Evolutionary conservation across 2,797 vertebrate species (phyloP).

Genomic region (Hypotaenidia philippensis): DNA sequence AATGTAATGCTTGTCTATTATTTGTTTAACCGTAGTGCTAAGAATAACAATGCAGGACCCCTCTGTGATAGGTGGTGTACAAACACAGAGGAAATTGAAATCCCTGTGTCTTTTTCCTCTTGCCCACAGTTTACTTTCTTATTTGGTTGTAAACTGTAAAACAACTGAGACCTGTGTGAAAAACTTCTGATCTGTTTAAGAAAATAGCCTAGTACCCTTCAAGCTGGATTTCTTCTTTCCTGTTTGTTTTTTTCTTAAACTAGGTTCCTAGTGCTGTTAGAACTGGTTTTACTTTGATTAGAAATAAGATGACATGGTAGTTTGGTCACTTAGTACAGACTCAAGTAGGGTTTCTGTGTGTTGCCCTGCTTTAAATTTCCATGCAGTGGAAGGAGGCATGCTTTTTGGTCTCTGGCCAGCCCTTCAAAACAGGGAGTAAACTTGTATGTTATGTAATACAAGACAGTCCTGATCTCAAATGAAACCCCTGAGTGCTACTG

Average conservation of each 20-base stretch:
- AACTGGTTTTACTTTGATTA: background rate
- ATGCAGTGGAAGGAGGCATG: background rate
- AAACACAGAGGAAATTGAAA: background rate
- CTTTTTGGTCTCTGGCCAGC: background rate
- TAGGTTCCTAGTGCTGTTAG: background rate
- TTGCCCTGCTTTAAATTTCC: background rate
- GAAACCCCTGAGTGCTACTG: background rate
- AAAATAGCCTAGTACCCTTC: background rate
- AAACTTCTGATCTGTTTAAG: background rate
- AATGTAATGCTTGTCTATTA: background rate
- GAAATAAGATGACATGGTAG: background rate
- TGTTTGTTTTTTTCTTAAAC: background rate
- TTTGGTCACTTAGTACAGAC: background rate
- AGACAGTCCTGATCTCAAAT: background rate
- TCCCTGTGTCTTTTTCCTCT: background rate
- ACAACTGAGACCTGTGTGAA: background rate
- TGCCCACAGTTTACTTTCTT: background rate
- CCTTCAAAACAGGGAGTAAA: background rate
- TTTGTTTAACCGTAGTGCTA: background rate
- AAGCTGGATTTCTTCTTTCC: background rate
- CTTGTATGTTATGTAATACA: rapidly evolving
- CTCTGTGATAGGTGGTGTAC: background rate
- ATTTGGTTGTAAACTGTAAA: background rate
- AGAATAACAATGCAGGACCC: background rate
- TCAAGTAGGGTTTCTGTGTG: background rate